Conservation (phyloP, 2,888 invertebrate genomes). For the Pelosia muscerda region DNA sequence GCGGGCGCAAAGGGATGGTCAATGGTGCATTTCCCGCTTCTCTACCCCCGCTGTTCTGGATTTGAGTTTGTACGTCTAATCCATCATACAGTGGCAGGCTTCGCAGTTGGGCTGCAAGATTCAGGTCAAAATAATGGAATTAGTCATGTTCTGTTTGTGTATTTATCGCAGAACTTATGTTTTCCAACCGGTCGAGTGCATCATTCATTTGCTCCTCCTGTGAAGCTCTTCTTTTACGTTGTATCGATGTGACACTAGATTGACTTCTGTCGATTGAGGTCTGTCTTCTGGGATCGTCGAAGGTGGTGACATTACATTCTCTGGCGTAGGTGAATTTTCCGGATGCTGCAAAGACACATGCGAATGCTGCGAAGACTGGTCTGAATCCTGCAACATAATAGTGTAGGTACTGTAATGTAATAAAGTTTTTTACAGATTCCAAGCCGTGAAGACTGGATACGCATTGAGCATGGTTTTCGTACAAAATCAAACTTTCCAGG, state of each 20-base stretch:
- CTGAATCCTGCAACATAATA: not conserved
- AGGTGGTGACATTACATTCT: not conserved
- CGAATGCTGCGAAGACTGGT: not conserved
- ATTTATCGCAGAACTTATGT: too few relatives aligned
- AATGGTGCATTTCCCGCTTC: too few relatives aligned
- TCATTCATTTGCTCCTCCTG: too few relatives aligned
- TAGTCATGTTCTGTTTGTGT: conserved; percentile 7
- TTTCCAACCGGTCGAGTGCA: too few relatives aligned
- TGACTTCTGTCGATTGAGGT: not conserved
- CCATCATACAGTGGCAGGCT: conserved; percentile 15
- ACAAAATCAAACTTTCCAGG: not conserved
- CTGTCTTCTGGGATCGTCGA: not conserved
- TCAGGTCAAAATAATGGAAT: conserved; percentile 27
- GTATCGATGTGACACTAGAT: too few relatives aligned
- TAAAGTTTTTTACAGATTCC: conserved; percentile 3
- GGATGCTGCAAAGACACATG: not conserved
- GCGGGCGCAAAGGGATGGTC: too few relatives aligned
- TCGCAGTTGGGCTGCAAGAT: conserved; percentile 25
- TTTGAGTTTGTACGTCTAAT: conserved; percentile 11
- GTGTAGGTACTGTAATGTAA: too few relatives aligned
- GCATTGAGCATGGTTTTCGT: conserved; percentile 3
- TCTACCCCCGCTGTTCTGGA: too few relatives aligned
- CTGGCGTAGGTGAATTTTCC: not conserved
- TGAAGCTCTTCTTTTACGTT: too few relatives aligned
- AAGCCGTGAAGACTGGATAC: conserved; percentile 9